Evolutionary conservation across 2,113 vertebrate species (phyloP), one percentile per base, ranked within the genome.

Genomic region (Alethe castanea): DNA sequence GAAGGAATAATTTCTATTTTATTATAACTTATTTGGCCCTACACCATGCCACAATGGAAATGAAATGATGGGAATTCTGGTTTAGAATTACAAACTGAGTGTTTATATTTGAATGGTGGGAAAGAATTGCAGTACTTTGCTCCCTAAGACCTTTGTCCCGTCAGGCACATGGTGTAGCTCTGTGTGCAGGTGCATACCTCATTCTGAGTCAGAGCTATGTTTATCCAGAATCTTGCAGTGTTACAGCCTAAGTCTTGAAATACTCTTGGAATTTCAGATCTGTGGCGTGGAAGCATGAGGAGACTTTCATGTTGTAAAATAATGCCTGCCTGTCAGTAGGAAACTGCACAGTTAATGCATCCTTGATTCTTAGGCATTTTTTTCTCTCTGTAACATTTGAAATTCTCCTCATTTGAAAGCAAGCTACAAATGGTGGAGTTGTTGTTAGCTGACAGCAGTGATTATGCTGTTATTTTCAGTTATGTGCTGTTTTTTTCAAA

Each of bases 81-180:
- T 56, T 77, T 29, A 36, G 11, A 65, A 13, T 57, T 87, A 67
- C 12, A 77, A 61, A 57, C 33, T 11, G 53, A 40, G 11, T 47
- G 8, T 48, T 64, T 64, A 14, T 35, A 64, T 92, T 76, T 67
- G 50, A 47, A 17, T 16, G 5, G 3, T 92, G 33, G 23, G 24
- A 56, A 69, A 19, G 53, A 69, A n/a, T 33, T 64, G 45, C 3
- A 11, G 11, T 56, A 24, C 53, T 69, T 90, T 65, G 40, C n/a
- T 67, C 18, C 5, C 0, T 23, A 5, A 45, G 56, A 53, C 22
- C 22, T 54, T 57, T 79, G 57, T 66, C 23, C 36, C 1, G 0
- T 64, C 42, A 36, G 42, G 31, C 52, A 24, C 7, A 0, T 15
- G 33, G 26, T 0, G 0, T 4, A 24, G 36, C 48, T 88, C 47